Conservation (phyloP, 37 sponge, comb jelly and placozoan species). For the Geodia barretti region DNA sequence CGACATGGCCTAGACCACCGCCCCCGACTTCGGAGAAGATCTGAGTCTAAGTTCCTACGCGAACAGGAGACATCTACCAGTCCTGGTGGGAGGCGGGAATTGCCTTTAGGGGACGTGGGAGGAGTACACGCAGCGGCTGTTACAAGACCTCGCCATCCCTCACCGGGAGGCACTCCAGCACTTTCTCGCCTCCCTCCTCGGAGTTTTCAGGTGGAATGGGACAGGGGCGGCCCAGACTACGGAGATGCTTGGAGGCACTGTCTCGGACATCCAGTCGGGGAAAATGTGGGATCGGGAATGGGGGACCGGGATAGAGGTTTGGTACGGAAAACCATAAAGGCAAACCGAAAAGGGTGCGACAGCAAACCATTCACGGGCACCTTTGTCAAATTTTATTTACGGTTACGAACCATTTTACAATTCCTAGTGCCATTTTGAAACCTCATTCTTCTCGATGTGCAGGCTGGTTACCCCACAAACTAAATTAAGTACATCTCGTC, state of each 20-base stretch:
- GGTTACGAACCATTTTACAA: background rate
- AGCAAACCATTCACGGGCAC: constrained; percentile 9
- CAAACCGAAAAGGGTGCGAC: constrained; percentile 34
- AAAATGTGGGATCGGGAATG: background rate
- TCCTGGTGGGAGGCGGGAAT: constrained; percentile 18
- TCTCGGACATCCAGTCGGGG: background rate
- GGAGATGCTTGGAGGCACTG: background rate
- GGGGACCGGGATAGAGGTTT: constrained; percentile 33
- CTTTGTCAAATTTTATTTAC: constrained; percentile 11
- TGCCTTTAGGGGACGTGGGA: background rate
- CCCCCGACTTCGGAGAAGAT: constrained; percentile 59
- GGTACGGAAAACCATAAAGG: constrained; percentile 64
- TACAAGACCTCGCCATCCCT: background rate
- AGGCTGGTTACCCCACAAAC: background rate
- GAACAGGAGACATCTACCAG: constrained; percentile 5
- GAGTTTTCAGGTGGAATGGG: background rate
- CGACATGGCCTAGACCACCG: constrained; percentile 58
- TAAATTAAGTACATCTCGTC: constrained; percentile 5
- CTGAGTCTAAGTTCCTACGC: constrained; percentile 15
- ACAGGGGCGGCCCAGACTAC: no score
- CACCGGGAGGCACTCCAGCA: background rate
- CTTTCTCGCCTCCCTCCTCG: background rate
- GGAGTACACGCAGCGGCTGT: constrained; percentile 34
- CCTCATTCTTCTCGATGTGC: background rate
- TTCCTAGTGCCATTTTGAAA: background rate